phyloP scores from a whole-genome alignment of 1,140 invertebrate species.

The Drosophila tsacasi region DNA sequence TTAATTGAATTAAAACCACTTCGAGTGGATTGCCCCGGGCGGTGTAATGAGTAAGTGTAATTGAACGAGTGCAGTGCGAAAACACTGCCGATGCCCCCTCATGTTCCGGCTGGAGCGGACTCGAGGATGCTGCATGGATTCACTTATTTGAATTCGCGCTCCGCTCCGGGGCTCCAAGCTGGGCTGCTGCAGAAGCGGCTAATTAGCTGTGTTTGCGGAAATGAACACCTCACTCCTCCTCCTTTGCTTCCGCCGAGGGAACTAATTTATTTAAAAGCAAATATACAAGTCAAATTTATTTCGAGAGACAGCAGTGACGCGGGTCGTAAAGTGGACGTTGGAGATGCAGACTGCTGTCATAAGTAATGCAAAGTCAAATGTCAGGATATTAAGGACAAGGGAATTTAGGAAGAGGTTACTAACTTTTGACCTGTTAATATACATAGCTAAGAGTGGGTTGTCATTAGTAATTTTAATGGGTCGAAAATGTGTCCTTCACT shows the following conservation, averaged over 20 bases:
- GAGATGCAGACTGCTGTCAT: neutral
- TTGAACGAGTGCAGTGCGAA: constrained; percentile 10
- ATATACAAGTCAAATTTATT: constrained; percentile 14
- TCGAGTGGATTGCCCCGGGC: constrained; percentile 12
- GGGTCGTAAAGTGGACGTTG: neutral
- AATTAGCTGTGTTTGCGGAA: constrained; percentile 37
- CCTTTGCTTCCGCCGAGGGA: neutral
- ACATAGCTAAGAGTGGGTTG: neutral
- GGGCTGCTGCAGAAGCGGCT: constrained; percentile 23
- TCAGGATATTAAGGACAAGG: neutral
- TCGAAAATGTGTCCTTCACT: neutral
- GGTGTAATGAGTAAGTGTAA: constrained; percentile 2
- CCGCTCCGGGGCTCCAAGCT: neutral
- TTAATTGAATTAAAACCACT: constrained; percentile 55
- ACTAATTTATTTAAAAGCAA: constrained; percentile 60
- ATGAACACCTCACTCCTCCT: neutral
- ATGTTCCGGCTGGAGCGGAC: neutral
- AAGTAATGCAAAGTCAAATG: constrained; percentile 3
- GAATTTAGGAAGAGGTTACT: neutral
- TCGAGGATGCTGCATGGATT: constrained; percentile 12
- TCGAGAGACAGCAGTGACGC: neutral
- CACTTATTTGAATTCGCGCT: neutral
- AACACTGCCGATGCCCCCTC: constrained; percentile 2
- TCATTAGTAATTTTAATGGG: neutral
- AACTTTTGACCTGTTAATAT: neutral